Evolutionary conservation across 2,888 invertebrate species (phyloP).

Genomic region (Acanthosepion esculentum): DNA sequence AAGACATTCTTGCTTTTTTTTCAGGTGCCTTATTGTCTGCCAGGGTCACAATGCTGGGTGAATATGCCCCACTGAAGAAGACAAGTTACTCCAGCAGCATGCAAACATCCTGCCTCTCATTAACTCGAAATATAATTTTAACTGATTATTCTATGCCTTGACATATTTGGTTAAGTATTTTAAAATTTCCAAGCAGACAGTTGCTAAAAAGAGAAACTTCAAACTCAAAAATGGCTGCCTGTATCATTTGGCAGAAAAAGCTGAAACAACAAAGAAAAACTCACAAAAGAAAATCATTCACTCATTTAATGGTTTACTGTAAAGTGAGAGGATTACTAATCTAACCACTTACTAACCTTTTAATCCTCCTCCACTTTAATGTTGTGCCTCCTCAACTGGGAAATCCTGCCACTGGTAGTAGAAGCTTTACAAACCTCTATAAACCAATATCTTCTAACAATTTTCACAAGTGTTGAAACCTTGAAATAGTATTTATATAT

Average conservation of each 20-base stretch:
- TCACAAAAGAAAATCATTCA: background rate
- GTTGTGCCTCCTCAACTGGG: background rate
- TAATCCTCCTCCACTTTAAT: background rate
- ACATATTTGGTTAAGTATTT: background rate
- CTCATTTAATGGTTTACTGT: background rate
- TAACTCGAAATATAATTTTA: background rate
- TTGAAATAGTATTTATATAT: background rate
- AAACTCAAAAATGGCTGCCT: background rate
- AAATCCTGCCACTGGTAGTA: background rate
- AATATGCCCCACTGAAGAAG: background rate
- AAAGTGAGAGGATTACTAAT: background rate
- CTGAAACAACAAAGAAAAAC: background rate
- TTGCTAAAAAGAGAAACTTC: background rate
- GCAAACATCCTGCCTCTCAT: slow-evolving; percentile 33
- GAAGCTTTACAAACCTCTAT: background rate
- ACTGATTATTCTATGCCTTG: background rate
- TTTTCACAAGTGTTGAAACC: background rate
- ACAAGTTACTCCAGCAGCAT: slow-evolving; percentile 11
- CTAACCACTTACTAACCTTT: background rate
- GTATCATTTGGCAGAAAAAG: background rate
- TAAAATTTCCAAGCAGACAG: background rate
- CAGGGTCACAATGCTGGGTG: background rate
- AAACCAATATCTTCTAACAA: background rate
- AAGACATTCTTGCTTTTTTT: slow-evolving; percentile 7
- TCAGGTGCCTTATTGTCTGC: slow-evolving; percentile 9